phyloP scores from a whole-genome alignment of 1,140 invertebrate genomes.

The Meloidogyne floridensis region DNA sequence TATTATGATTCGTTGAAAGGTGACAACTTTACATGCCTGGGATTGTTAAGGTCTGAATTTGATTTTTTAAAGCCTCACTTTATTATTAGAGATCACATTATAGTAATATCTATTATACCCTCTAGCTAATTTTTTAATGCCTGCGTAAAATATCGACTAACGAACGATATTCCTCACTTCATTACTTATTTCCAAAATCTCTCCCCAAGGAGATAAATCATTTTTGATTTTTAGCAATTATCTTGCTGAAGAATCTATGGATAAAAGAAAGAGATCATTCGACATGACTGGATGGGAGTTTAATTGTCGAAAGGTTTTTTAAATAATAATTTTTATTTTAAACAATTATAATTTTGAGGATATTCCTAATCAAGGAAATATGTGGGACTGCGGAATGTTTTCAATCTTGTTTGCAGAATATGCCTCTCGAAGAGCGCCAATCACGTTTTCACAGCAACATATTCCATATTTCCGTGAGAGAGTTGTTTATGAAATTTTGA shows the following conservation, averaged over 20 bases:
- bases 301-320: conserved; percentile 32
- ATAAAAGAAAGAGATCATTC: conserved; percentile 31
- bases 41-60: conserved; percentile 55
- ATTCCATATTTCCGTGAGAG: conserved; percentile 90
- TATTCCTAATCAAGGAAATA: conserved; percentile 93
- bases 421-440: conserved; percentile 74
- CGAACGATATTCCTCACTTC: no score
- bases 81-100: no score
- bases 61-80: conserved; percentile 18
- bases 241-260: conserved; percentile 14
- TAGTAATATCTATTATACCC: no score
- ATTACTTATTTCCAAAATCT: no score
- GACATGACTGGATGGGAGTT: conserved; percentile 29
- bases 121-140: no score
- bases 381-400: conserved; percentile 97
- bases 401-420: conserved; percentile 79
- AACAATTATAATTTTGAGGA: conserved; percentile 67
- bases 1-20: conserved; percentile 94
- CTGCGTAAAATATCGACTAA: no score
- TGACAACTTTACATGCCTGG: conserved; percentile 76
- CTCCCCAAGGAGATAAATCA: no score
- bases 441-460: conserved; percentile 75
- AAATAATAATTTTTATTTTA: neutral
- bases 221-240: conserved; percentile 8
- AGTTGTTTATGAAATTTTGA: conserved; percentile 85